These are phyloP conservation scores for Pararge aegeria DNA, from an alignment of 1,140 invertebrate species.

Conservation along the genomic window DNA sequence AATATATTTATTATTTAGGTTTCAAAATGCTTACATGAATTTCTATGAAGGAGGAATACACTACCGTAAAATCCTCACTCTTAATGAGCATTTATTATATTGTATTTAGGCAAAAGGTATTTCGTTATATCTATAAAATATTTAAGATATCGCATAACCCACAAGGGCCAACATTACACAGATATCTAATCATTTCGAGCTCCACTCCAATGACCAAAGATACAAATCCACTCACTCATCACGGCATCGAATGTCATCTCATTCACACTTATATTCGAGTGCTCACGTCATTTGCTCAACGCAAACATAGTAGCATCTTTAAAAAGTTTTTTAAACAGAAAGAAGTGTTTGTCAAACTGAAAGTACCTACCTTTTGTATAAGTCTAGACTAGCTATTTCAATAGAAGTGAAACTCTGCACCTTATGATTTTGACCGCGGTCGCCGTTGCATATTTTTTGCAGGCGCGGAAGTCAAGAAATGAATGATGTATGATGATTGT, in stretches of 20 bases:
- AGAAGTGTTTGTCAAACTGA: slow-evolving; percentile 29
- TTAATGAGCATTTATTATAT: no score
- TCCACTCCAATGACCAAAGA: slow-evolving; percentile 26
- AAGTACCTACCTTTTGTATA: slow-evolving; percentile 31
- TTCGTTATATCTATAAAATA: no score
- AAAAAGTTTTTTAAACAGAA: slow-evolving; percentile 30
- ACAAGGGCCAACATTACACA: background rate
- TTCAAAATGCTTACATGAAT: no score
- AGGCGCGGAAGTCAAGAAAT: background rate
- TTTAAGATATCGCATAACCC: background rate
- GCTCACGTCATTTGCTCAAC: slow-evolving; percentile 18
- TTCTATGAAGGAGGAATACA: no score
- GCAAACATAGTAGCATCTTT: slow-evolving; percentile 37
- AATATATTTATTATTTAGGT: no score
- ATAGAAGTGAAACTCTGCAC: slow-evolving; percentile 30
- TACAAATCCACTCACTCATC: slow-evolving; percentile 31
- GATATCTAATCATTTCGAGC: background rate
- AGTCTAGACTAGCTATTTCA: slow-evolving; percentile 31
- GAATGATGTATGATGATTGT: slow-evolving; percentile 13
- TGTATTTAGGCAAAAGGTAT: no score
- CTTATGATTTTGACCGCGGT: slow-evolving; percentile 1
- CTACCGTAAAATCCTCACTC: no score
- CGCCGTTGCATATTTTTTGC: slow-evolving; percentile 2
- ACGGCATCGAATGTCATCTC: slow-evolving; percentile 41
- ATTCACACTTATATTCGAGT: slow-evolving; percentile 34